Percentiles rank a stretch among this genome's conserved stretches.
These are phyloP conservation scores for Chondrosia reniformis DNA, from an alignment of 37 sponge, comb jelly and placozoan species.

Conservation along the genomic window DNA sequence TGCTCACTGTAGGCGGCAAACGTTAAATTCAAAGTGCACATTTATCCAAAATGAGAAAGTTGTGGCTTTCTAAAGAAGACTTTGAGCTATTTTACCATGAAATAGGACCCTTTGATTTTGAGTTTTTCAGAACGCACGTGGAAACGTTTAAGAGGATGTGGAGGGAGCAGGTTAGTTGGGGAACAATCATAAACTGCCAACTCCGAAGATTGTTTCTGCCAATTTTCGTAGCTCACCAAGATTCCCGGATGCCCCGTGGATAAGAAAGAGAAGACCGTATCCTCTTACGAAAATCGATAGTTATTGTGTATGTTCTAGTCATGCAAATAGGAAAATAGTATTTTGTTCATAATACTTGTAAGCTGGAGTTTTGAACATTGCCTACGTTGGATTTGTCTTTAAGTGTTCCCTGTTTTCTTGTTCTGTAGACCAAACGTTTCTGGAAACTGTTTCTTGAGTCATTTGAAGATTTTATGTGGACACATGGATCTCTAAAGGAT, in stretches of 20 bases:
- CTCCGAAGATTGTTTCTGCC: too few species aligned
- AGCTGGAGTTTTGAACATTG: not conserved
- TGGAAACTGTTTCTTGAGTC: conserved; percentile 43
- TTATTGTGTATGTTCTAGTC: too few species aligned
- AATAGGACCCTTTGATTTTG: conserved; percentile 48
- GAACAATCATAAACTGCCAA: too few species aligned
- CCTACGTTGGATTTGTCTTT: not conserved
- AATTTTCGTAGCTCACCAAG: too few species aligned
- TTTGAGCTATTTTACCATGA: conserved; percentile 61
- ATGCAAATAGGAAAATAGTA: too few species aligned
- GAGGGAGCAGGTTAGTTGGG: conserved; percentile 52
- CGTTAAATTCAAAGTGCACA: too few species aligned
- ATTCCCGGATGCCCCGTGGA: too few species aligned
- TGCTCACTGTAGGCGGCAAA: too few species aligned
- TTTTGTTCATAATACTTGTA: too few species aligned
- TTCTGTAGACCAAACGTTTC: conserved; percentile 32
- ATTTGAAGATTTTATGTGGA: conserved; percentile 57
- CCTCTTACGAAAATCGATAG: too few species aligned
- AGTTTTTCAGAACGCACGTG: conserved; percentile 64
- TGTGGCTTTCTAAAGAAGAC: conserved; percentile 48
- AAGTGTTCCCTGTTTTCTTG: not conserved
- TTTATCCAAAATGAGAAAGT: conserved; percentile 45
- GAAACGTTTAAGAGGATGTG: conserved; percentile 74
- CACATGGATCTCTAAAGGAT: conserved; percentile 57
- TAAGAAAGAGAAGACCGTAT: too few species aligned